Evolutionary conservation across 2,797 vertebrate species (phyloP).

Genomic region (Rhabdomys pumilio): DNA sequence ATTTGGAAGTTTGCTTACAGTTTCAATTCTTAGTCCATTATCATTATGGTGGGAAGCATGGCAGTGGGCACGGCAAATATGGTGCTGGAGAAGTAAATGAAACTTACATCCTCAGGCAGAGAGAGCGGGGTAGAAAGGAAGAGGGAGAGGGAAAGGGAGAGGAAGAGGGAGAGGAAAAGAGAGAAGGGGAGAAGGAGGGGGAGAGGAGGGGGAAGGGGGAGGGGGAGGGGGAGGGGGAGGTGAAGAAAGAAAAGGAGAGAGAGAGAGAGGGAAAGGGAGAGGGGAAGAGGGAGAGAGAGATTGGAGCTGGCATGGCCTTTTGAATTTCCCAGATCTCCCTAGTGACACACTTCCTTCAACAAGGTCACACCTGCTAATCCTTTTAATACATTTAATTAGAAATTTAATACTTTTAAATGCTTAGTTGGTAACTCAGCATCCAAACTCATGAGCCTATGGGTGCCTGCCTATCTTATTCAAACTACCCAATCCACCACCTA

Average conservation of each 20-base stretch:
- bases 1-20: neutral
- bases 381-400: neutral
- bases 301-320: neutral
- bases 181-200: too few species aligned
- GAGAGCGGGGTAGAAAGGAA: neutral
- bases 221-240: too few species aligned
- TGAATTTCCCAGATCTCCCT: too few species aligned
- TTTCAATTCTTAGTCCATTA: neutral
- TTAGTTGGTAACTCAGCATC: neutral
- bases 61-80: neutral
- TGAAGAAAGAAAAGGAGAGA: too few species aligned
- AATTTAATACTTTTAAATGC: neutral
- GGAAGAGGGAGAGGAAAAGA: too few species aligned
- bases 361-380: neutral
- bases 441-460: neutral
- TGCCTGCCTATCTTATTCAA: neutral
- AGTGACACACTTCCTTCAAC: neutral
- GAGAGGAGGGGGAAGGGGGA: too few species aligned
- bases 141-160: too few species aligned
- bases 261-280: too few species aligned
- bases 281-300: neutral
- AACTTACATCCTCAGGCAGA: neutral
- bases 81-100: neutral
- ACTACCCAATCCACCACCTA: neutral
- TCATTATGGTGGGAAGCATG: neutral